Percentiles rank a stretch among this genome's conserved stretches.
Evolutionary conservation across 2,797 vertebrate genomes (phyloP).

Genomic region (Florisuga fusca): DNA sequence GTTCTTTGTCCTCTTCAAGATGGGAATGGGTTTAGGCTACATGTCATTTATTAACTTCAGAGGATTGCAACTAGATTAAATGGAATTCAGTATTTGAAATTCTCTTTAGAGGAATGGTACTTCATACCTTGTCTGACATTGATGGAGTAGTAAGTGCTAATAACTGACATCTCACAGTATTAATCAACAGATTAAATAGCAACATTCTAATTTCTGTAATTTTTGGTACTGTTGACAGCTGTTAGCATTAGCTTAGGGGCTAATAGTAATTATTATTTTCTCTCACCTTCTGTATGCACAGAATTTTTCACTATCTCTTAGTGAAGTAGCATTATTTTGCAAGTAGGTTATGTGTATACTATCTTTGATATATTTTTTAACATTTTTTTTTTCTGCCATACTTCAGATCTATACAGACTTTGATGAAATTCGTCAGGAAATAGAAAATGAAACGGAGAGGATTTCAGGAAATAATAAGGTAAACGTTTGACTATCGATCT

Average conservation of each 20-base stretch:
- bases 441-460: conserved; percentile 95
- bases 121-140: neutral
- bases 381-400: neutral
- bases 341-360: neutral
- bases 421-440: conserved; percentile 98
- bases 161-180: neutral
- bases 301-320: neutral
- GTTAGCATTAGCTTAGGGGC: neutral
- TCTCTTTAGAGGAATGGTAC: neutral
- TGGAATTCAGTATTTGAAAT: neutral
- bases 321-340: neutral
- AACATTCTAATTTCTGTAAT: neutral
- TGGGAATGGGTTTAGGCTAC: neutral
- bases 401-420: conserved; percentile 94
- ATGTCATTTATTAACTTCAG: neutral
- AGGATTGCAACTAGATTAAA: neutral
- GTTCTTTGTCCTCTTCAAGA: neutral
- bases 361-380: neutral
- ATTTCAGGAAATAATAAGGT: conserved; percentile 98
- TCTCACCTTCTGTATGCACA: neutral
- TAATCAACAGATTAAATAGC: neutral
- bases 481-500: neutral
- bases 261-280: neutral
- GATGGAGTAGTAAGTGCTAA: neutral
- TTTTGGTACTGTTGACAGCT: neutral